These are phyloP conservation scores for Drosophila tristis DNA, from an alignment of 1,140 invertebrate species.

Conservation along the genomic window DNA sequence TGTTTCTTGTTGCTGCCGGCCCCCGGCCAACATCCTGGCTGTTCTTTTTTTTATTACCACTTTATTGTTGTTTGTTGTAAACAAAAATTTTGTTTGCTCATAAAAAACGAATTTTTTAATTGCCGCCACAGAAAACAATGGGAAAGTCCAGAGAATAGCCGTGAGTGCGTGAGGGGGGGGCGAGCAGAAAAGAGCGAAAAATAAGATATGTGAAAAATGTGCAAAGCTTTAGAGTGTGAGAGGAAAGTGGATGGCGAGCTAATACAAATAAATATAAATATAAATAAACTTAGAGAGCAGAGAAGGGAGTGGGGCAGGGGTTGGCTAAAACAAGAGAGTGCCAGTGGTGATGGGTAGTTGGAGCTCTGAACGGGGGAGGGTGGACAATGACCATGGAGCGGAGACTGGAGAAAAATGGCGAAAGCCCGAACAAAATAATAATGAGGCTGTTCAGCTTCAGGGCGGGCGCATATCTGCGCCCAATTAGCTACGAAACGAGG, in stretches of 20 bases:
- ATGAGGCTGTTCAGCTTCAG: background rate
- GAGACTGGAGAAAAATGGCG: background rate
- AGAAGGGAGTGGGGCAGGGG: background rate
- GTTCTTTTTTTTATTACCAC: slow-evolving; percentile 27
- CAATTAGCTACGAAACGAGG: slow-evolving; percentile 35
- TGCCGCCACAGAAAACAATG: slow-evolving; percentile 41
- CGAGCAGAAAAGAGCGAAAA: background rate
- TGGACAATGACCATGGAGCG: too few species aligned
- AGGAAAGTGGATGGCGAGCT: slow-evolving; percentile 5
- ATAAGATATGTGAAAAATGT: slow-evolving; percentile 47
- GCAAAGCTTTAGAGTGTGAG: slow-evolving; percentile 20
- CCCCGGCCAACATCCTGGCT: background rate
- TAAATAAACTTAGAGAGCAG: slow-evolving; percentile 6
- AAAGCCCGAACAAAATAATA: too few species aligned
- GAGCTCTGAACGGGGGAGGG: background rate
- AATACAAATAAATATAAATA: slow-evolving; percentile 45
- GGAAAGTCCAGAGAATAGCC: slow-evolving; percentile 3
- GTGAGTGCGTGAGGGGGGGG: slow-evolving; percentile 6
- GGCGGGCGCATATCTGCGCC: slow-evolving; percentile 28
- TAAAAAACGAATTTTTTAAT: slow-evolving; percentile 49
- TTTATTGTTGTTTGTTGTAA: slow-evolving; percentile 52
- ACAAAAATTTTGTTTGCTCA: slow-evolving; percentile 45
- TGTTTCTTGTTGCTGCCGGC: slow-evolving; percentile 40
- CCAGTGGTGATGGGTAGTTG: background rate
- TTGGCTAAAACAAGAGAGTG: too few species aligned